Evolutionary conservation across 2,888 invertebrate genomes (phyloP).

Genomic region (Erpobdella octoculata): DNA sequence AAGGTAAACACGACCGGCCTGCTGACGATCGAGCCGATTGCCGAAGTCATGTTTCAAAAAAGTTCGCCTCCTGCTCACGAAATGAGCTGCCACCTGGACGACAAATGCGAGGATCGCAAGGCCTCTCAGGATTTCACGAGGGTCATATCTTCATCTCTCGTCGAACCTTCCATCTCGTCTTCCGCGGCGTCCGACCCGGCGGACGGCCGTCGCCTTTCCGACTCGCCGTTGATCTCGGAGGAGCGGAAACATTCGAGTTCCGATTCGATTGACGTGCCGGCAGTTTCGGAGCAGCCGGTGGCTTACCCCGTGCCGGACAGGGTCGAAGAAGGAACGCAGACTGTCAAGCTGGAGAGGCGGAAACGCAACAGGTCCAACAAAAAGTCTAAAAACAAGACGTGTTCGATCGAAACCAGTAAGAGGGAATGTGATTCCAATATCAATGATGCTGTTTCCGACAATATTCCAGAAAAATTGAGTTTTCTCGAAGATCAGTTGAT

Average conservation of each 20-base stretch:
- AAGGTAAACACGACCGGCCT: neutral
- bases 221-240: neutral
- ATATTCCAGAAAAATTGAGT: conserved; percentile 9
- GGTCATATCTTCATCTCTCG: neutral
- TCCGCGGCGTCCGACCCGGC: neutral
- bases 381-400: neutral
- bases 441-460: neutral
- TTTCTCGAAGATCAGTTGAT: conserved; percentile 20
- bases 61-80: neutral
- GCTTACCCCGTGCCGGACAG: neutral
- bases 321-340: conserved; percentile 27
- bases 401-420: neutral
- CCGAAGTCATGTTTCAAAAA: neutral
- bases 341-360: conserved; percentile 13
- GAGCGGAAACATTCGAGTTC: conserved; percentile 3
- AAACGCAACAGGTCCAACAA: conserved; percentile 5
- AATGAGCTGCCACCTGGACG: neutral
- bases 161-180: neutral
- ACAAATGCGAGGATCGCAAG: neutral
- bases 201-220: neutral
- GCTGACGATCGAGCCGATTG: neutral
- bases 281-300: neutral
- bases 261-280: neutral
- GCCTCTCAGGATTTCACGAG: neutral
- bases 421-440: neutral